Percentiles rank a stretch among this genome's conserved stretches.
phyloP scores from a whole-genome alignment of 1,140 invertebrate species.

The Solen grandis region DNA sequence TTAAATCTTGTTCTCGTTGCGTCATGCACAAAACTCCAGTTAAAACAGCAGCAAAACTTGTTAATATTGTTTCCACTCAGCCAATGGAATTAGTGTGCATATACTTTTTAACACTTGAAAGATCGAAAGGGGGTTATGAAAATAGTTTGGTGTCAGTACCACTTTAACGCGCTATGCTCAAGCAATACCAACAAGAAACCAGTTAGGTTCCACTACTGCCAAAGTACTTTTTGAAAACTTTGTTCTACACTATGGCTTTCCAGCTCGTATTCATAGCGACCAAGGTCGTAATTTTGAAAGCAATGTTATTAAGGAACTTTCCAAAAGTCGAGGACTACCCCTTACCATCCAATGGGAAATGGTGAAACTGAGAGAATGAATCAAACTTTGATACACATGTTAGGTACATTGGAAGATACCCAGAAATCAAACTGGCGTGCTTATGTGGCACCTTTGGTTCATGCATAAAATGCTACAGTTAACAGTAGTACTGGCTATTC shows the following conservation, averaged over 20 bases:
- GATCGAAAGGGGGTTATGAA: background rate
- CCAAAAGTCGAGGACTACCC: slow-evolving; percentile 49
- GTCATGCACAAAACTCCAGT: background rate
- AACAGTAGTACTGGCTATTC: background rate
- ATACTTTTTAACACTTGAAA: background rate
- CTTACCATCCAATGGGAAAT: slow-evolving; percentile 49
- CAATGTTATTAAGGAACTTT: slow-evolving; percentile 38
- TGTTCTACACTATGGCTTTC: slow-evolving; percentile 29
- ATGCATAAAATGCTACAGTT: background rate
- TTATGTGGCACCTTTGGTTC: slow-evolving; percentile 1
- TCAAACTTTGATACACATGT: slow-evolving; percentile 46
- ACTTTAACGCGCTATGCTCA: slow-evolving; percentile 40
- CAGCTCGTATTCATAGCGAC: slow-evolving; percentile 27
- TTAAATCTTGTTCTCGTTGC: slow-evolving; percentile 4
- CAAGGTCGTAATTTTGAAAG: slow-evolving; percentile 50
- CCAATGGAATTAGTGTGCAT: slow-evolving; percentile 19
- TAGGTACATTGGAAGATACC: slow-evolving; percentile 33
- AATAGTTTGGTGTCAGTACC: slow-evolving; percentile 14
- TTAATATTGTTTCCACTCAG: background rate
- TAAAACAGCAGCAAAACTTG: background rate
- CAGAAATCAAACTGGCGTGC: slow-evolving; percentile 48
- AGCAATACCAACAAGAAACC: slow-evolving; percentile 39
- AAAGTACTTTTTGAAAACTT: slow-evolving; percentile 13
- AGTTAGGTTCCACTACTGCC: slow-evolving; percentile 36
- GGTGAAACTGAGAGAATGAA: slow-evolving; percentile 42